Evolutionary conservation across 2,113 vertebrate species (phyloP), one percentile per base, ranked within the genome.

Genomic region (Corythaeola cristata): DNA sequence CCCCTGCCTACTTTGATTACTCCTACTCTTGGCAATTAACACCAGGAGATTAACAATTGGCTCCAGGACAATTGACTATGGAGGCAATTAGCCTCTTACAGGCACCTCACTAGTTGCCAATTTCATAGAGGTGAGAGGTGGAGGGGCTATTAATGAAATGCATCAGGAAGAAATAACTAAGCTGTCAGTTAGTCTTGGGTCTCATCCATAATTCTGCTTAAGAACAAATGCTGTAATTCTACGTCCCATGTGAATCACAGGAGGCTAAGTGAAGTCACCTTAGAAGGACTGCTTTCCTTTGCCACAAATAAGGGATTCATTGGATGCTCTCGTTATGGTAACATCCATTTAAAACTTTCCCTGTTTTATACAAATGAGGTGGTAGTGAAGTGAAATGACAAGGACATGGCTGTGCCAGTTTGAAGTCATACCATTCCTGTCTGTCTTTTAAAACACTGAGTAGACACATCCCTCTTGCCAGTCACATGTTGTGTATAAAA

Each of bases 1-100:
- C 41, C 89, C 84, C 80, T 92, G 73, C 88, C 72, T 92, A 17
- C 80, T 88, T 82, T 50, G 84, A 92, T 90, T 94, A 92, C 92
- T 79, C 88, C 76, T 68, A 80, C 53, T 92, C 94, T 92, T 92
- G 92, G 86, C 90, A 95, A 92, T 97, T 97, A 97, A 85, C 97
- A 96, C 84, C 90, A 82, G 89, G 90, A 92, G 92, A 97, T 95
- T 97, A 97, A 92, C 95, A 95, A 82, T 49, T 96, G 94, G 89
- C 92, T 93, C 82, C 86, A 85, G 89, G 90, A 94, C 76, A 96
- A 93, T 39, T 89, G 73, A 91, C 94, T 95, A 68, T 85, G 77
- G 92, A 95, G 90, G 89, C 83, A 90, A 97, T 97, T 95, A 96
- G 76, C 94, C 89, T 96, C 62, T 97, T 89, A 92, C 64, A 91